A percentile compares a stretch with the other conserved stretches of the same genome.
These are phyloP conservation scores for Discoglossus pictus DNA, from an alignment of 2,797 vertebrate genomes.

Conservation along the genomic window DNA sequence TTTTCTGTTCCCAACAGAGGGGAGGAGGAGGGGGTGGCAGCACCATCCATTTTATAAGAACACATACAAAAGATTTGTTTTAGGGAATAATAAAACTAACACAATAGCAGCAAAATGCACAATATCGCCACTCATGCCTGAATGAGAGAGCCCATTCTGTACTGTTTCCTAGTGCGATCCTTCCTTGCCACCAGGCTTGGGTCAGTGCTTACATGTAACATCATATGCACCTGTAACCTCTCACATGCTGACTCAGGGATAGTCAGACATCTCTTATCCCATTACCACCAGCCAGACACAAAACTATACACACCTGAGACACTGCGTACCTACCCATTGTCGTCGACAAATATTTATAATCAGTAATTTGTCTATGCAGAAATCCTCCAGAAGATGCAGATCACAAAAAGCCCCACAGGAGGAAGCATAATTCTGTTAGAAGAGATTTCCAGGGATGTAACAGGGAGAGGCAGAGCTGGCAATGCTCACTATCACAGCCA, in stretches of 20 bases:
- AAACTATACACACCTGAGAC: conserved; percentile 24
- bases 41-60: too few relatives aligned
- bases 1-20: too few relatives aligned
- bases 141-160: neutral
- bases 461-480: conserved; percentile 35
- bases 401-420: conserved; percentile 63
- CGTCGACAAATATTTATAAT: conserved; percentile 65
- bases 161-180: neutral
- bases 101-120: too few relatives aligned
- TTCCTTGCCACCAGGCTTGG: too few relatives aligned
- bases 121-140: neutral
- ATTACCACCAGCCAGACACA: neutral
- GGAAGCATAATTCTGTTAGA: conserved; percentile 63
- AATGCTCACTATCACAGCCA: conserved; percentile 59
- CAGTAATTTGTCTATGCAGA: conserved; percentile 59
- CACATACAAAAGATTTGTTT: too few relatives aligned
- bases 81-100: too few relatives aligned
- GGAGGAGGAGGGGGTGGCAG: too few relatives aligned
- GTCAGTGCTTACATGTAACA: too few relatives aligned
- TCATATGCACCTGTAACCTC: neutral
- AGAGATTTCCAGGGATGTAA: conserved; percentile 58
- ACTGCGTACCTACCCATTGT: conserved; percentile 71
- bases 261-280: neutral
- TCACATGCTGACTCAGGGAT: neutral
- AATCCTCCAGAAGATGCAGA: conserved; percentile 61